Evolutionary conservation across 2,888 invertebrate genomes (phyloP), one percentile per base, ranked within the genome.

Genomic region (Anthoptus insignis): DNA sequence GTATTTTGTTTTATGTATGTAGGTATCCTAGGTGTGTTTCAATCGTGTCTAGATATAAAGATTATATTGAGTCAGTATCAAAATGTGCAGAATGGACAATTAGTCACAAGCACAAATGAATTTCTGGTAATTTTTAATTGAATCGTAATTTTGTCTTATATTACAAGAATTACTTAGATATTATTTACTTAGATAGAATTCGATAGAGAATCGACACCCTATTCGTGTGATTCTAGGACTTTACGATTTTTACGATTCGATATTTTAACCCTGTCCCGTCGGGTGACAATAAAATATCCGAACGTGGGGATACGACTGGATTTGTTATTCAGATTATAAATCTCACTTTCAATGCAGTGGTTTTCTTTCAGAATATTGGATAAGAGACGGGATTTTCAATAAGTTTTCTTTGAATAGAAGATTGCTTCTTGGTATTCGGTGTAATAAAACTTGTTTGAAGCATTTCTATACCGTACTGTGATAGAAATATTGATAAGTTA

Each of bases 151-250:
- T n/a, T n/a, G n/a, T n/a, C n/a, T n/a, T n/a, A n/a, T n/a, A n/a
- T n/a, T n/a, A n/a, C n/a, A n/a, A n/a, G n/a, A n/a, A n/a, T n/a
- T n/a, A n/a, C n/a, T n/a, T n/a, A n/a, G n/a, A n/a, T n/a, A n/a
- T n/a, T n/a, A n/a, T n/a, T n/a, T n/a, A n/a, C n/a, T n/a, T n/a
- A n/a, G n/a, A n/a, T n/a, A n/a, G n/a, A n/a, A 69, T 68, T 75
- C 69, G 70, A 56, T 32, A 64, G n/a, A n/a, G n/a, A n/a, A n/a
- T 68, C 66, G 67, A 65, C 67, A 69, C 64, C 67, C 59, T 63
- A 50, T 53, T 32, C 34, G 34, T 32, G 32, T 64, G 32, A 42
- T 52, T 58, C 58, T 22, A 42, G 58, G 22, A 58, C n/a, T n/a
- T n/a, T n/a, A n/a, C n/a, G n/a, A n/a, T n/a, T 53, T 64, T 58